phyloP scores from a whole-genome alignment of 2,797 vertebrate genomes.

The Spinus olivaceus region DNA sequence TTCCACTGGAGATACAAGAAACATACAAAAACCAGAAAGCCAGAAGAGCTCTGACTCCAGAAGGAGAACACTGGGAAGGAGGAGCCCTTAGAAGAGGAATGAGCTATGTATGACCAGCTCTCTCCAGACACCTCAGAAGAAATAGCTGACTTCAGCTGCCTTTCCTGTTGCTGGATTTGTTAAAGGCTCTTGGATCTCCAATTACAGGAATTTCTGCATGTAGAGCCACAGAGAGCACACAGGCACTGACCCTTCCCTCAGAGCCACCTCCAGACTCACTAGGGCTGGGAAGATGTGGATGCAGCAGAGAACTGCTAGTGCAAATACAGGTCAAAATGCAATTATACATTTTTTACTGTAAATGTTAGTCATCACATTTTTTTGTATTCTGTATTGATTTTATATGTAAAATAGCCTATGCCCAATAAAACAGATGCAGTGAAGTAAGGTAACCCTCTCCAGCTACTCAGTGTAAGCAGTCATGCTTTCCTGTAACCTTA shows the following conservation, averaged over 20 bases:
- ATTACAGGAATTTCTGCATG: neutral
- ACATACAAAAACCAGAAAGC: neutral
- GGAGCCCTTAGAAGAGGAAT: neutral
- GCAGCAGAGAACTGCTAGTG: neutral
- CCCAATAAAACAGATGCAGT: slow-evolving; percentile 57
- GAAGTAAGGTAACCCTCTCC: slow-evolving; percentile 29
- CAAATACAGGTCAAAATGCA: slow-evolving; percentile 33
- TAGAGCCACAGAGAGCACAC: neutral
- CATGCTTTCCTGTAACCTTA: neutral
- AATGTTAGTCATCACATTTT: slow-evolving; percentile 58
- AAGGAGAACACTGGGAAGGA: neutral
- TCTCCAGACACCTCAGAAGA: slow-evolving; percentile 20
- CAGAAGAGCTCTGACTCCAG: neutral
- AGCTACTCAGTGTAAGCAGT: neutral
- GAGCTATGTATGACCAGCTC: neutral
- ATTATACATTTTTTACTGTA: slow-evolving; percentile 64
- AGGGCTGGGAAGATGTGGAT: neutral
- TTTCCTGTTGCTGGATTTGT: slow-evolving; percentile 17
- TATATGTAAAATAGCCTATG: slow-evolving; percentile 60
- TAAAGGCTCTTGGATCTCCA: slow-evolving; percentile 26
- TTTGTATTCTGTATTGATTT: slow-evolving; percentile 68
- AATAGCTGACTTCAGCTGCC: slow-evolving; percentile 24
- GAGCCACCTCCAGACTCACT: neutral
- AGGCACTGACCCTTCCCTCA: neutral
- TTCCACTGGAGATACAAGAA: slow-evolving; percentile 9